Conservation (phyloP, 2,113 vertebrate species). For the Ranitomeya variabilis region DNA sequence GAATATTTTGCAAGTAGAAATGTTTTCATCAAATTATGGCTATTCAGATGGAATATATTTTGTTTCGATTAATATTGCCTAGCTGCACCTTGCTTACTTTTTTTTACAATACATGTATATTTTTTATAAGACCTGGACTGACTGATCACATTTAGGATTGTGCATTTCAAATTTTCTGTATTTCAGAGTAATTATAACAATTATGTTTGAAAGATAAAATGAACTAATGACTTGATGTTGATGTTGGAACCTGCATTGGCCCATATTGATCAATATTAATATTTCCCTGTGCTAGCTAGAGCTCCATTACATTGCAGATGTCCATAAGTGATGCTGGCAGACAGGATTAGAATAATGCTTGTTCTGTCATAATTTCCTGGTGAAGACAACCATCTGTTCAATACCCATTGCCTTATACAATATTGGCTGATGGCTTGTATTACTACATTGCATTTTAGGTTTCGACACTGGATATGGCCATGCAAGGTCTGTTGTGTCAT, state of each 20-base stretch:
- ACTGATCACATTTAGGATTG: background rate
- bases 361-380: background rate
- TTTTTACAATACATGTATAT: background rate
- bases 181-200: background rate
- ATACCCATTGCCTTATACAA: background rate
- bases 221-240: background rate
- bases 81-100: background rate
- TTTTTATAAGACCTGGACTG: background rate
- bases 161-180: too few relatives aligned
- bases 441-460: background rate
- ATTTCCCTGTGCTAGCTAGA: background rate
- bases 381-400: background rate
- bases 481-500: too few relatives aligned
- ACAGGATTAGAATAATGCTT: background rate
- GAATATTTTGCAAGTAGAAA: too few relatives aligned
- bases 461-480: background rate
- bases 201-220: background rate
- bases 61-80: background rate
- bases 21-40: background rate
- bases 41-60: background rate
- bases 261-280: slow-evolving; percentile 3
- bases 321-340: slow-evolving; percentile 5
- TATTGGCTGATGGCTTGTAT: background rate
- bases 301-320: slow-evolving; percentile 27
- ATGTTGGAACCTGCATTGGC: slow-evolving; percentile 14